Conservation (phyloP, 92 coral and sea anemone genomes). For the Porites evermanni region DNA sequence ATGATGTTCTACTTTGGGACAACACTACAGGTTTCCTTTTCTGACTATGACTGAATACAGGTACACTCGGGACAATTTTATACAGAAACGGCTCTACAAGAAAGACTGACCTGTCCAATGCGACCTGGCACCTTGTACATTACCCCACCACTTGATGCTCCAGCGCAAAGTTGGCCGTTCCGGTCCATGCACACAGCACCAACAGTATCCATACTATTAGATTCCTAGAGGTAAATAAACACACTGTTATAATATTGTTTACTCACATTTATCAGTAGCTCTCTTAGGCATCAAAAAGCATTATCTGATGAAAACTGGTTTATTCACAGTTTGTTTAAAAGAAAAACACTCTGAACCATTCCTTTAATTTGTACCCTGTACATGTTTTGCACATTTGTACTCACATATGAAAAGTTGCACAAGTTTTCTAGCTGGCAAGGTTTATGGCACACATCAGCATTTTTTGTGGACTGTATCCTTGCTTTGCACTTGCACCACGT, state of each 20-base stretch:
- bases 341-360: too few relatives aligned
- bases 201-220: conserved; percentile 78
- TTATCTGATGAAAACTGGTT: too few relatives aligned
- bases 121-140: conserved; percentile 89
- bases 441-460: conserved; percentile 27
- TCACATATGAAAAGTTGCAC: conserved; percentile 61
- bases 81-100: too few relatives aligned
- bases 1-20: too few relatives aligned
- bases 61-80: too few relatives aligned
- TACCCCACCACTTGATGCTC: conserved; percentile 95
- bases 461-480: conserved; percentile 41
- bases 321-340: too few relatives aligned
- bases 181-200: conserved; percentile 92
- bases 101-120: conserved; percentile 85
- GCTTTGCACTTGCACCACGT: conserved; percentile 74
- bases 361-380: too few relatives aligned
- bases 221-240: neutral
- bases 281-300: too few relatives aligned
- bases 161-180: conserved; percentile 80
- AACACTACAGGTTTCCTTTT: too few relatives aligned
- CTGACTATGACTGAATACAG: too few relatives aligned
- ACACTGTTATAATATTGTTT: neutral
- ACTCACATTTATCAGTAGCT: neutral
- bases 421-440: conserved; percentile 72
- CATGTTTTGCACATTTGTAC: neutral